Evolutionary conservation across 2,888 invertebrate species (phyloP).

Genomic region (Merodon equestris): DNA sequence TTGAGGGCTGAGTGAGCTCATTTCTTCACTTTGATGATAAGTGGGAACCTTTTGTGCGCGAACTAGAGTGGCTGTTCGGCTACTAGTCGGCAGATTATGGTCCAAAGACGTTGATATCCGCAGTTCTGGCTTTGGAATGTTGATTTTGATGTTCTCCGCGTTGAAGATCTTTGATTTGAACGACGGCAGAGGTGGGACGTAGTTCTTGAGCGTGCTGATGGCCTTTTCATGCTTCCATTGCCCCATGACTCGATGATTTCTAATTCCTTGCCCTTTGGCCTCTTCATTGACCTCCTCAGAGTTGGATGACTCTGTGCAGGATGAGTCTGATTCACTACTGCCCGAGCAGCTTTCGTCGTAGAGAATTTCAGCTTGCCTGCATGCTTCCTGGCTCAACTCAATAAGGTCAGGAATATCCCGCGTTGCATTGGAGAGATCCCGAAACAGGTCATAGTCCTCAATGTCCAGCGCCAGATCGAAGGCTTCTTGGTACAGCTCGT

Average conservation of each 20-base stretch:
- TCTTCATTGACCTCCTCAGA: constrained; percentile 60
- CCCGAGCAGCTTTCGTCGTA: constrained; percentile 63
- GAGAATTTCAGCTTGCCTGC: constrained; percentile 82
- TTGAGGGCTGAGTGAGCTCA: constrained; percentile 26
- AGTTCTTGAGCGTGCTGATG: constrained; percentile 73
- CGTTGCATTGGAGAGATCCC: constrained; percentile 90
- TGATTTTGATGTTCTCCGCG: constrained; percentile 78
- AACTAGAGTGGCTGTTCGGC: constrained; percentile 42
- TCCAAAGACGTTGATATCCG: constrained; percentile 61
- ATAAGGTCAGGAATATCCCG: constrained; percentile 80
- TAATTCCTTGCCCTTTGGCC: constrained; percentile 49
- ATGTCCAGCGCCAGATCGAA: constrained; percentile 92
- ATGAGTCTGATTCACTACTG: constrained; percentile 81
- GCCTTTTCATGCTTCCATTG: constrained; percentile 69
- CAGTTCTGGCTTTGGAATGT: constrained; percentile 77
- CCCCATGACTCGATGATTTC: constrained; percentile 61
- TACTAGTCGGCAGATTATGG: constrained; percentile 22
- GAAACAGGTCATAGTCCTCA: constrained; percentile 91
- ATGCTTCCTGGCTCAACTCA: constrained; percentile 85
- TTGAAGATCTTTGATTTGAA: constrained; percentile 77
- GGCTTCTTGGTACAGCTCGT: constrained; percentile 88
- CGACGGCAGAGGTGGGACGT: constrained; percentile 78
- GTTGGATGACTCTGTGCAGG: constrained; percentile 84
- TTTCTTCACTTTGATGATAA: too few relatives aligned
- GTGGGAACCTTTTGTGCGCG: constrained; percentile 18